These are phyloP conservation scores for Yponomeuta plumbellus DNA, from an alignment of 2,888 invertebrate genomes.

Conservation along the genomic window DNA sequence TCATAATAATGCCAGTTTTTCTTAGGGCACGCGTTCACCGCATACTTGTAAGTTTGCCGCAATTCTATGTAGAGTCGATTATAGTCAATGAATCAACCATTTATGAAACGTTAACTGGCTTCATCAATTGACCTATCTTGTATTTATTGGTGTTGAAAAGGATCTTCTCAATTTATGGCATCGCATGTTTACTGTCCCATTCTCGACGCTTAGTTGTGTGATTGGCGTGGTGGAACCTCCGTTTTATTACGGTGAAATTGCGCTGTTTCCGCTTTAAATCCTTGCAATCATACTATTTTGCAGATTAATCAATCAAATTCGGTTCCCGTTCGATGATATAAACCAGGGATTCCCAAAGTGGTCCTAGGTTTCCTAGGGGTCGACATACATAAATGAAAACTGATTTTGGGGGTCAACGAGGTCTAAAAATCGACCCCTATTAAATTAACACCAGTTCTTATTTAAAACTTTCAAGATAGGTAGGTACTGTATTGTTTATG, in stretches of 20 bases:
- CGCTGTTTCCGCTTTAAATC: slow-evolving; percentile 12
- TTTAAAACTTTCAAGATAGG: too few relatives aligned
- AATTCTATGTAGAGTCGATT: slow-evolving; percentile 19
- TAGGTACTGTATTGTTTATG: too few relatives aligned
- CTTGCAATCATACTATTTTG: not conserved
- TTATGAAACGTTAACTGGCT: slow-evolving; percentile 35
- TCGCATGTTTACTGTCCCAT: slow-evolving; percentile 32
- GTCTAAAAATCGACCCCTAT: too few relatives aligned
- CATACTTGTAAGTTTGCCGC: slow-evolving; percentile 19
- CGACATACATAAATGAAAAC: too few relatives aligned
- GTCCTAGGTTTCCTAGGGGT: too few relatives aligned
- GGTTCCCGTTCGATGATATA: not conserved
- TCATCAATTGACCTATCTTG: slow-evolving; percentile 33
- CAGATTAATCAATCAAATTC: not conserved
- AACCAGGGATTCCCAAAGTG: too few relatives aligned
- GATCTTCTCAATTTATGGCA: slow-evolving; percentile 29
- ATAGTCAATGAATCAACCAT: slow-evolving; percentile 31
- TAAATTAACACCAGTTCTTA: too few relatives aligned
- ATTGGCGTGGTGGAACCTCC: slow-evolving; percentile 22
- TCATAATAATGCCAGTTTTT: slow-evolving; percentile 26
- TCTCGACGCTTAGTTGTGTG: slow-evolving; percentile 32
- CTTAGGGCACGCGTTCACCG: slow-evolving; percentile 22
- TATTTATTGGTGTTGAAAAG: slow-evolving; percentile 35
- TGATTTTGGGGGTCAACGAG: too few relatives aligned
- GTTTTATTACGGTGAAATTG: slow-evolving; percentile 7